phyloP scores from a whole-genome alignment of 2,888 invertebrate species.

The Apamea sordens region DNA sequence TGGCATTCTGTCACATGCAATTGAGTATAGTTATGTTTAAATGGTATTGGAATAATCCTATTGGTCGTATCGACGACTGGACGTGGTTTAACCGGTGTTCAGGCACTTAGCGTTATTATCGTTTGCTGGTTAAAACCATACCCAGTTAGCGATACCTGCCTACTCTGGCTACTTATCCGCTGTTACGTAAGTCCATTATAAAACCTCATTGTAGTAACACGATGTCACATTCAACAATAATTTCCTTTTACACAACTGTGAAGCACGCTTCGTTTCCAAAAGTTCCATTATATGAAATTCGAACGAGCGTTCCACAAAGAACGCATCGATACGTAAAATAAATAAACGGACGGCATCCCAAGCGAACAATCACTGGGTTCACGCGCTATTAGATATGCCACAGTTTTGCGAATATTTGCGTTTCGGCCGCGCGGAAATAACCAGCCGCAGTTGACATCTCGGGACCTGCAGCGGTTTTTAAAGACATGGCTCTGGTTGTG shows the following conservation, averaged over 20 bases:
- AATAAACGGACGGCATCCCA: conserved; percentile 74
- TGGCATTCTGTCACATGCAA: conserved; percentile 25
- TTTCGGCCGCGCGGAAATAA: conserved; percentile 69
- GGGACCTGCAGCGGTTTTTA: conserved; percentile 48
- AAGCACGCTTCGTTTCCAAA: conserved; percentile 36
- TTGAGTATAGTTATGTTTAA: conserved; percentile 26
- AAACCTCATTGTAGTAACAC: conserved; percentile 3
- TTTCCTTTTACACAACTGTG: conserved; percentile 6
- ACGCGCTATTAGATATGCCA: conserved; percentile 82
- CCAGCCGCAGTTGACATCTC: conserved; percentile 67
- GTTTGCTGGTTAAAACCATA: conserved; percentile 28
- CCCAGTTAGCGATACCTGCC: conserved; percentile 31
- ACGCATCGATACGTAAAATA: conserved; percentile 75
- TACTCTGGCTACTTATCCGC: conserved; percentile 6
- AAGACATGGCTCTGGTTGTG: conserved; percentile 67
- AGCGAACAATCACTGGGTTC: conserved; percentile 81
- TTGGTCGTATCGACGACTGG: conserved; percentile 1
- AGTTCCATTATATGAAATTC: conserved; percentile 47
- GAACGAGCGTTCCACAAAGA: conserved; percentile 62
- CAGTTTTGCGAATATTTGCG: conserved; percentile 77
- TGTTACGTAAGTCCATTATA: conserved; percentile 36
- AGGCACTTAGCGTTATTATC: conserved; percentile 47
- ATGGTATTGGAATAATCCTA: conserved; percentile 29
- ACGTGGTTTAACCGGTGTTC: conserved; percentile 44
- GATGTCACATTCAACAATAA: conserved; percentile 11